A percentile compares a stretch with the other conserved stretches of the same genome.
phyloP scores from a whole-genome alignment of 2,888 invertebrate species.

The Invenusta paracnida region DNA sequence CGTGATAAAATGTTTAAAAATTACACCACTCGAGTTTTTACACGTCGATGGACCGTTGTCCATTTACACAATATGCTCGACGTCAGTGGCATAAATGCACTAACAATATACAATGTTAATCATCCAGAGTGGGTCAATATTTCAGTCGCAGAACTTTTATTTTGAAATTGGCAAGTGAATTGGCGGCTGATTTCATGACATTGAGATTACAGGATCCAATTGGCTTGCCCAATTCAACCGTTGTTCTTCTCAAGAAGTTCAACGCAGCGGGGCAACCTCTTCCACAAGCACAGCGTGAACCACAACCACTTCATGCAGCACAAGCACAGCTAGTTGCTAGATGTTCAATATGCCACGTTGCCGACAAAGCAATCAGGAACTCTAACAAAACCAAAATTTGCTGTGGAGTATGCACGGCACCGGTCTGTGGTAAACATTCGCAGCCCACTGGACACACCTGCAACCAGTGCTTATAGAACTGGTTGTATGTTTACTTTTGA shows the following conservation, averaged over 20 bases:
- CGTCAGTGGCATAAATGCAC: constrained; percentile 26
- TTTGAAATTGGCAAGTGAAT: constrained; percentile 28
- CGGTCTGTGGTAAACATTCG: constrained; percentile 27
- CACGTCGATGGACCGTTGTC: constrained; percentile 27
- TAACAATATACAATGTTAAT: constrained; percentile 4
- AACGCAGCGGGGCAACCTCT: neutral
- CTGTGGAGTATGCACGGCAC: constrained; percentile 2
- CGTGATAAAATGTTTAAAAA: constrained; percentile 2
- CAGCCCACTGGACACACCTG: constrained; percentile 19
- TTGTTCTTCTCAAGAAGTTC: constrained; percentile 16
- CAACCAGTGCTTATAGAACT: constrained; percentile 29
- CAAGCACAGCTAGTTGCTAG: constrained; percentile 26
- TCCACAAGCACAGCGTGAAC: constrained; percentile 18
- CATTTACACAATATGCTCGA: constrained; percentile 22
- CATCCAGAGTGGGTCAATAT: constrained; percentile 25
- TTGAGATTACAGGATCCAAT: constrained; percentile 22
- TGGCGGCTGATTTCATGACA: constrained; percentile 23
- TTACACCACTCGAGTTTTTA: constrained; percentile 25
- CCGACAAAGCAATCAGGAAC: constrained; percentile 13
- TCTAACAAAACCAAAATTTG: constrained; percentile 22
- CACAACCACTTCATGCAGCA: constrained; percentile 26
- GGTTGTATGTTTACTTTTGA: constrained; percentile 15
- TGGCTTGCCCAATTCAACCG: constrained; percentile 29
- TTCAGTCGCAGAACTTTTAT: constrained; percentile 26
- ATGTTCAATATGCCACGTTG: constrained; percentile 27